Conservation (phyloP, 35 echinoderm and acorn worm genomes). For the Ptychodera flava region DNA sequence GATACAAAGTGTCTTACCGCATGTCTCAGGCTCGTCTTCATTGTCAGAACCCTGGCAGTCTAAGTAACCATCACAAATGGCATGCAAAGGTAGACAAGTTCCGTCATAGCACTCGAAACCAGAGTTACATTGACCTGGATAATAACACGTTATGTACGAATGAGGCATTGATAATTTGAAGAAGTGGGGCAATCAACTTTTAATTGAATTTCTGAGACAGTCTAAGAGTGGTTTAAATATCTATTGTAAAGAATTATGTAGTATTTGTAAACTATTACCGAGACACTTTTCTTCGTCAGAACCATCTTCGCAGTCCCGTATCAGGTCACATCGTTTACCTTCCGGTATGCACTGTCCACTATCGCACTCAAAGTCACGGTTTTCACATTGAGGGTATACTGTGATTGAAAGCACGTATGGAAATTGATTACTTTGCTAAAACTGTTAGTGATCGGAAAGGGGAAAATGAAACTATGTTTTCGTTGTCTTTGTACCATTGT, state of each 20-base stretch:
- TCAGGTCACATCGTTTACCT: background rate
- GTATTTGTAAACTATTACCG: too few species aligned
- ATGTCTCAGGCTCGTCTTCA: background rate
- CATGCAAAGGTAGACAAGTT: background rate
- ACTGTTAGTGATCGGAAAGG: too few species aligned
- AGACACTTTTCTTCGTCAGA: background rate
- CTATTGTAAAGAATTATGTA: too few species aligned
- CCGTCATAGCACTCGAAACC: background rate
- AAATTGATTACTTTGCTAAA: too few species aligned
- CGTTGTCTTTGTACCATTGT: too few species aligned
- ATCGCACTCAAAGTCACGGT: background rate
- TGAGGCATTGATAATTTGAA: too few species aligned
- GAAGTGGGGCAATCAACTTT: too few species aligned
- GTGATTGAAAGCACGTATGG: background rate
- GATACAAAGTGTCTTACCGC: too few species aligned
- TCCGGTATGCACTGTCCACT: background rate
- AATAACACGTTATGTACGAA: too few species aligned
- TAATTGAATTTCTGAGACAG: too few species aligned
- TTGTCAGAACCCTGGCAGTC: background rate
- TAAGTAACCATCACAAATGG: background rate
- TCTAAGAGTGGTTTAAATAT: too few species aligned
- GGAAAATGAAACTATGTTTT: too few species aligned
- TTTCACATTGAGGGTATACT: background rate
- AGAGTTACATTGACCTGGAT: background rate
- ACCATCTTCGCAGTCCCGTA: background rate